Percentiles rank a stretch among this genome's conserved stretches.
phyloP scores from a whole-genome alignment of 2,797 vertebrate species.

The Acrossocheilus wenchowensis region DNA sequence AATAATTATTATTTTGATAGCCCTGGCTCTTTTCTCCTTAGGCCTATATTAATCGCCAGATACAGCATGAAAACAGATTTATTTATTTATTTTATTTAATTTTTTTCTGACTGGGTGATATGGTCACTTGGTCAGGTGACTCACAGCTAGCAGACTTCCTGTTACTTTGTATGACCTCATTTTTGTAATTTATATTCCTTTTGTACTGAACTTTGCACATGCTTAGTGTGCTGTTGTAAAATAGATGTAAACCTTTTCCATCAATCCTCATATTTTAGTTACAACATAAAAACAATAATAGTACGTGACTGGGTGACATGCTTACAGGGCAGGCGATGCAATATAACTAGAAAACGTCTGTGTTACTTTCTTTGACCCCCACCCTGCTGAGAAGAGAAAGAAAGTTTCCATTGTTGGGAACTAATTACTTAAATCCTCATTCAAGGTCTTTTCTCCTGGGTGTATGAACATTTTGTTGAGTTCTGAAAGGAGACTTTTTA shows the following conservation, averaged over 20 bases:
- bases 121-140: background rate
- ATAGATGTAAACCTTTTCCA: background rate
- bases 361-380: background rate
- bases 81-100: background rate
- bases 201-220: background rate
- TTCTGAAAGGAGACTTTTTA: background rate
- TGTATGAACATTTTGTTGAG: background rate
- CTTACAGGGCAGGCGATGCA: background rate
- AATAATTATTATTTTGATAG: background rate
- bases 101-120: background rate
- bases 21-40: background rate
- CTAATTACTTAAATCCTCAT: slow-evolving; percentile 19
- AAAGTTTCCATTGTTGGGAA: slow-evolving; percentile 22
- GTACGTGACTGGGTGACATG: background rate
- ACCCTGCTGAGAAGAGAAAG: background rate
- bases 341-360: background rate
- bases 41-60: too few relatives aligned
- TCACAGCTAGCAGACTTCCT: background rate
- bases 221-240: background rate
- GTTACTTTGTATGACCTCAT: background rate
- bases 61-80: too few relatives aligned
- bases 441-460: background rate
- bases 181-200: background rate
- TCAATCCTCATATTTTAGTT: background rate
- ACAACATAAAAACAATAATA: background rate